phyloP scores from a whole-genome alignment of 2,113 vertebrate genomes.

The Psophia crepitans region DNA sequence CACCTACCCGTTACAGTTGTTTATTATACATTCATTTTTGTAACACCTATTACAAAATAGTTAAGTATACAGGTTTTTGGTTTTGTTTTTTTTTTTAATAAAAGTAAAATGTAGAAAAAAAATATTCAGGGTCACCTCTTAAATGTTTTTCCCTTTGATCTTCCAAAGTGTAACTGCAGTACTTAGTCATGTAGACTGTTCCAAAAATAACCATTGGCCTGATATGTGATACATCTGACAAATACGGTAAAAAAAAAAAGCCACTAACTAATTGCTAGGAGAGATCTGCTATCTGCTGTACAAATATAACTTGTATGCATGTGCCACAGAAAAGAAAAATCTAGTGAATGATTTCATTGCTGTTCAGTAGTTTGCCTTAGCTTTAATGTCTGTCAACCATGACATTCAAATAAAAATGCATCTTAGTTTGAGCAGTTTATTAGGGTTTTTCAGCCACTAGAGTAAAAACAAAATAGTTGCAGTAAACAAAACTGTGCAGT shows the following conservation, averaged over 20 bases:
- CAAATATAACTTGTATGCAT: neutral
- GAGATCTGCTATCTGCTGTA: slow-evolving; percentile 23
- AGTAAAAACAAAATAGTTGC: neutral
- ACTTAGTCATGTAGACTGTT: slow-evolving; percentile 85
- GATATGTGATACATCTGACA: slow-evolving; percentile 88
- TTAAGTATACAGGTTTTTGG: neutral
- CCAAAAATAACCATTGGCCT: slow-evolving; percentile 87
- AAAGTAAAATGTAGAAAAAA: slow-evolving; percentile 40
- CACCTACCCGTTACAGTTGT: neutral
- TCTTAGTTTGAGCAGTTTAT: neutral
- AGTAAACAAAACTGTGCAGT: neutral
- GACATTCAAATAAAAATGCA: neutral
- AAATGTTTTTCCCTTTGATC: slow-evolving; percentile 73
- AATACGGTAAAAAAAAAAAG: slow-evolving; percentile 83
- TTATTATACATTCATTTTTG: slow-evolving; percentile 10
- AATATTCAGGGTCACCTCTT: slow-evolving; percentile 74
- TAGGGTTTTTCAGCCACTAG: neutral
- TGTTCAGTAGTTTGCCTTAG: neutral
- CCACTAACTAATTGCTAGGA: slow-evolving; percentile 58
- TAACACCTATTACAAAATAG: neutral
- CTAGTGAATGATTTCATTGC: neutral
- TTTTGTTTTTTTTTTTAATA: neutral
- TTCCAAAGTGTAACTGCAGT: slow-evolving; percentile 81
- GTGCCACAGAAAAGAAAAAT: neutral
- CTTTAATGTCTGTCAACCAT: neutral